These are phyloP conservation scores for Apamea epomidion DNA, from an alignment of 2,888 invertebrate genomes.

Conservation along the genomic window DNA sequence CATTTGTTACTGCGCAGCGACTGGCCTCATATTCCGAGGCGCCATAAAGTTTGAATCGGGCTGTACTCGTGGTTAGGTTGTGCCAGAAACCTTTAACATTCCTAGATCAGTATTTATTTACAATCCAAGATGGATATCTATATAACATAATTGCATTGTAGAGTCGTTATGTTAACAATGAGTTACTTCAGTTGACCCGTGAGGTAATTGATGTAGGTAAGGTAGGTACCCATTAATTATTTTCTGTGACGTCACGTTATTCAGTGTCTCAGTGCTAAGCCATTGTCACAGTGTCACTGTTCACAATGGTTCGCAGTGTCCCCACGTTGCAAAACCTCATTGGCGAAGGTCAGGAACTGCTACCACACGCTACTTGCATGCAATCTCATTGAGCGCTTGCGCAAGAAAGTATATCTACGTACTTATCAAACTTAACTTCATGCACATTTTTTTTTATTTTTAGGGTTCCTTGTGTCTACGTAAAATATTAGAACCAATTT, in stretches of 20 bases:
- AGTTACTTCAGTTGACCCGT: slow-evolving; percentile 20
- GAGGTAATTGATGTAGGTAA: slow-evolving; percentile 24
- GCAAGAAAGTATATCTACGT: slow-evolving; percentile 54
- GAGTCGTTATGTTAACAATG: slow-evolving; percentile 28
- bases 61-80: not conserved
- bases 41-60: not conserved
- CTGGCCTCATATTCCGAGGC: not conserved
- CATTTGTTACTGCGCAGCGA: not conserved
- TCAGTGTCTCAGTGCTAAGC: slow-evolving; percentile 24
- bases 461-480: slow-evolving; percentile 21
- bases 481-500: not conserved
- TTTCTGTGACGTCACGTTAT: slow-evolving; percentile 35
- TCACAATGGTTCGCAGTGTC: slow-evolving; percentile 24
- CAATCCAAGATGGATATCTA: slow-evolving; percentile 9
- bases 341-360: slow-evolving; percentile 67
- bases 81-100: not conserved
- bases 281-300: slow-evolving; percentile 42
- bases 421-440: slow-evolving; percentile 49
- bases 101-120: not conserved
- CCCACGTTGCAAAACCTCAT: slow-evolving; percentile 54
- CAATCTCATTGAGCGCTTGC: slow-evolving; percentile 67
- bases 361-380: slow-evolving; percentile 64
- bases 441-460: slow-evolving; percentile 18
- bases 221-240: not conserved
- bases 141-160: slow-evolving; percentile 16